A percentile compares a stretch with the other conserved stretches of the same genome.
phyloP scores from a whole-genome alignment of 2,113 vertebrate genomes.

The Tapirus terrestris region DNA sequence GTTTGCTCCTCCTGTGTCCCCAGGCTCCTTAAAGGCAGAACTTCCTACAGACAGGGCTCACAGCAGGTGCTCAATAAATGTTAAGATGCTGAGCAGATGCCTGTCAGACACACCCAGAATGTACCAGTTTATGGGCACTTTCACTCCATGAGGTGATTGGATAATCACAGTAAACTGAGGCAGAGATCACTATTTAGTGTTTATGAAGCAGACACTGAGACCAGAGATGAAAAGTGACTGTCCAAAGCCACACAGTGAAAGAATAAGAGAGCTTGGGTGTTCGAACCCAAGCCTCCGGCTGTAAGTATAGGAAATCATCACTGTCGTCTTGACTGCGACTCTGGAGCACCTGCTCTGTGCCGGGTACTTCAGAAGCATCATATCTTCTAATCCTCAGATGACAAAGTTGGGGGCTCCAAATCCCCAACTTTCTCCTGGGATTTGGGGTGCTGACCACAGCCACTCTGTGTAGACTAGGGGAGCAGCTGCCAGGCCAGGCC shows the following conservation, averaged over 20 bases:
- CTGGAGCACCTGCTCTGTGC: background rate
- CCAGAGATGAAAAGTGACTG: background rate
- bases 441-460: background rate
- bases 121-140: background rate
- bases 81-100: background rate
- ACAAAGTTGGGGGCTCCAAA: background rate
- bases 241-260: background rate
- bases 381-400: background rate
- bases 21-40: background rate
- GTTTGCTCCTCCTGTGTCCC: background rate
- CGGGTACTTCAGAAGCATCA: background rate
- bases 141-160: background rate
- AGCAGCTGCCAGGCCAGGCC: background rate
- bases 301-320: background rate
- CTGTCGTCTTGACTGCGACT: no score
- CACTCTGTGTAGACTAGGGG: background rate
- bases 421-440: background rate
- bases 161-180: background rate
- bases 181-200: background rate
- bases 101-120: background rate
- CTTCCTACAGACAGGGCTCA: background rate
- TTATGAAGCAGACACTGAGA: background rate
- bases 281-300: background rate
- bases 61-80: background rate
- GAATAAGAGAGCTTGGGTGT: background rate